Conservation (phyloP, 2,888 invertebrate genomes). For the Agrypnus murinus region DNA sequence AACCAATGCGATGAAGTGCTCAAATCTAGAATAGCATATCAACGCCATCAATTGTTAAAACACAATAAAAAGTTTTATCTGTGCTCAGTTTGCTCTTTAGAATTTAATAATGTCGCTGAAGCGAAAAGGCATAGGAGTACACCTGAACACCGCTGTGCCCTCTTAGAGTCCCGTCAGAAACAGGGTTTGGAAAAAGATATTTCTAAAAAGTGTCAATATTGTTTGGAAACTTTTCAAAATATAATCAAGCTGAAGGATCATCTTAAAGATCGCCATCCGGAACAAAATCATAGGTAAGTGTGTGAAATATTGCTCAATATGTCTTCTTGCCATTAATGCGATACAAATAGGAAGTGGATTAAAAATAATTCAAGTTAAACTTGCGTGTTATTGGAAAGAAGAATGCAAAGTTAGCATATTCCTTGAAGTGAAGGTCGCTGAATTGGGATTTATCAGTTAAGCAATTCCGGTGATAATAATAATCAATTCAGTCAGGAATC, state of each 20-base stretch:
- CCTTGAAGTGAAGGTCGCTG: no score
- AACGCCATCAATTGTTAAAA: conserved; percentile 78
- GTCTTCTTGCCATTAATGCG: no score
- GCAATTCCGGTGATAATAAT: no score
- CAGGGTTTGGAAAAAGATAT: conserved; percentile 65
- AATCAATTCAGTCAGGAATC: no score
- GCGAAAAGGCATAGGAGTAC: conserved; percentile 81
- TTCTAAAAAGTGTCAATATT: conserved; percentile 77
- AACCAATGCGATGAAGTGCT: conserved; percentile 76
- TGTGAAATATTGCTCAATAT: no score
- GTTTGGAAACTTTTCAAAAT: conserved; percentile 73
- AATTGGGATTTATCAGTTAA: no score
- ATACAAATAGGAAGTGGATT: no score
- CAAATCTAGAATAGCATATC: conserved; percentile 78
- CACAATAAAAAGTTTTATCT: conserved; percentile 78
- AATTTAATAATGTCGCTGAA: conserved; percentile 76
- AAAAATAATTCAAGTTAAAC: no score
- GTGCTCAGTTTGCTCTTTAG: conserved; percentile 80
- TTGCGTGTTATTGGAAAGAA: no score
- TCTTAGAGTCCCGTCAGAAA: conserved; percentile 68
- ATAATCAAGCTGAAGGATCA: conserved; percentile 78
- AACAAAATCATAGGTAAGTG: conserved; percentile 76
- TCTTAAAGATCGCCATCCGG: conserved; percentile 76
- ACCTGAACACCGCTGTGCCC: conserved; percentile 77
- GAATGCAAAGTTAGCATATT: no score